These are phyloP conservation scores for Actinostola sp. DNA, from an alignment of 92 coral and sea anemone genomes.

Conservation along the genomic window DNA sequence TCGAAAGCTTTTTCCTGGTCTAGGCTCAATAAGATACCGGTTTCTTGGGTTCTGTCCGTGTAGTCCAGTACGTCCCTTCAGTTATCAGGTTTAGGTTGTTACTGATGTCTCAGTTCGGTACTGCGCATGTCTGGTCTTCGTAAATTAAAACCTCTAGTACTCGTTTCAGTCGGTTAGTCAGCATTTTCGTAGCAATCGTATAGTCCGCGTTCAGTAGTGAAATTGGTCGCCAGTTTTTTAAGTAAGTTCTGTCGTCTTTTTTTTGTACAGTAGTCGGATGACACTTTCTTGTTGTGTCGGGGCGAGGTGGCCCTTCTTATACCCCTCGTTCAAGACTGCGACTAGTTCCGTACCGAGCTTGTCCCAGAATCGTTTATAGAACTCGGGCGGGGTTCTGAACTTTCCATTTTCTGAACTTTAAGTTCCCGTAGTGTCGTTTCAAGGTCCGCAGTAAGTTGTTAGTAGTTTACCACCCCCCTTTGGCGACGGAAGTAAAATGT, in stretches of 20 bases:
- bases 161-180: conserved; percentile 1
- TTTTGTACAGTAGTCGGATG: conserved; percentile 8
- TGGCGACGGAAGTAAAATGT: no score
- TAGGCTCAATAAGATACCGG: background rate
- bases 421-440: no score
- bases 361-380: conserved; percentile 6
- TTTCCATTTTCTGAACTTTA: no score
- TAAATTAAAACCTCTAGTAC: background rate
- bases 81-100: background rate
- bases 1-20: conserved; percentile 20
- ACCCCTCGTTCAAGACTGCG: background rate
- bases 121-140: conserved; percentile 12
- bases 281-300: conserved; percentile 1
- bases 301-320: background rate
- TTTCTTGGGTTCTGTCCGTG: background rate
- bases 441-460: no score
- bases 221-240: conserved; percentile 25
- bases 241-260: background rate
- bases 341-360: background rate
- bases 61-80: background rate
- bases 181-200: conserved; percentile 6
- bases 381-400: background rate
- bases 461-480: no score
- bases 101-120: background rate
- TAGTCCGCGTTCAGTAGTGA: conserved; percentile 26